These are phyloP conservation scores for Halocynthia roretzi DNA, from an alignment of 23 tunicate species.

Conservation along the genomic window DNA sequence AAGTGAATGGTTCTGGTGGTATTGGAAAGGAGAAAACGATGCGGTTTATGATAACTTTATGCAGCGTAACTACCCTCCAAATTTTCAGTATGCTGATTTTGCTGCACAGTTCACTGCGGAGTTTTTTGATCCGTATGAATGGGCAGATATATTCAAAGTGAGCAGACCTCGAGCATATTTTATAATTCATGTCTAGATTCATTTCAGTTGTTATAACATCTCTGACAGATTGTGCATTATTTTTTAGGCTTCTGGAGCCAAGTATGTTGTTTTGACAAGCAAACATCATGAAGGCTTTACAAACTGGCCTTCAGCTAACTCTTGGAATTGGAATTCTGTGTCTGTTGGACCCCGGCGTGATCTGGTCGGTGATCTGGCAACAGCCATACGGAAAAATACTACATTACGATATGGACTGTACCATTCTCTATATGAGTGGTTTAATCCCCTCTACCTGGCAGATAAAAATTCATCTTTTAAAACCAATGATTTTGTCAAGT, in stretches of 20 bases:
- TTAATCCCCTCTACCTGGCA: conserved; percentile 46
- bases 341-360: conserved; percentile 78
- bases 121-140: conserved; percentile 35
- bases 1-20: conserved; percentile 54
- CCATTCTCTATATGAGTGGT: conserved; percentile 83
- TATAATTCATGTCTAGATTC: neutral
- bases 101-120: conserved; percentile 35
- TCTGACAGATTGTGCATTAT: neutral
- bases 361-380: conserved; percentile 75
- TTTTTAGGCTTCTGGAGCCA: conserved; percentile 54
- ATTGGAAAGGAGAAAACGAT: conserved; percentile 25
- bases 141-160: conserved; percentile 42
- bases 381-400: conserved; percentile 50
- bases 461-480: neutral
- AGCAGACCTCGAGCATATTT: neutral
- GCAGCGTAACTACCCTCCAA: conserved; percentile 28
- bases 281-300: conserved; percentile 94
- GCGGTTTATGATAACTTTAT: conserved; percentile 21
- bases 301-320: conserved; percentile 69
- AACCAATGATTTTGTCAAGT: conserved; percentile 20
- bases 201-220: neutral
- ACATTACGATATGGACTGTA: conserved; percentile 63
- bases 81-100: conserved; percentile 32
- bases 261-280: conserved; percentile 75
- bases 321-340: conserved; percentile 75